Base-by-base conservation (phyloP, 2,797 vertebrate species). In the Phrynocephalus vlangalii region DNA sequence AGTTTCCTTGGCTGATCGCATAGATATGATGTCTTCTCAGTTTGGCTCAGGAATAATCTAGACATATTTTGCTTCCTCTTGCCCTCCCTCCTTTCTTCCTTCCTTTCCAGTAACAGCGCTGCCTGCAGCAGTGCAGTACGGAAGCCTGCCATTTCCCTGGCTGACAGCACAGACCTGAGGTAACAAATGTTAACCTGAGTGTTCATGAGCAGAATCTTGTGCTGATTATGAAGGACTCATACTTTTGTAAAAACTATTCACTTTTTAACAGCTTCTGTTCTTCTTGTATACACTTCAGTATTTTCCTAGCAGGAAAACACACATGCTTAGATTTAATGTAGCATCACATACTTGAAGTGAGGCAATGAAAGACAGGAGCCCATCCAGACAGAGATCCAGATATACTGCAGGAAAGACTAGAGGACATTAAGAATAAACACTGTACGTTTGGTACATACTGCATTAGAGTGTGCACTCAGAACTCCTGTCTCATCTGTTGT, bases 151-250 rank as follows among this genome's bases (percentile, higher is more conserved):
- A 99, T 99, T 95, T 99, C 99, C 84, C 96, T 99, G 79, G 98
- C 99, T 7, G 99, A 99, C 94, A 99, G 99, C 97, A 99, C 99
- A 0, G 99, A 99, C 91, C 96, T 99, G 86, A 97, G 98, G 98
- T 98, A 88, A 88, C 91, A 56, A 48, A 15, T 8, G 33, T 70
- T 83, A 30, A 79, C 50, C 44, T 22, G 22, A 22, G 7, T 63
- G 3, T 15, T 38, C 28, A 33, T 44, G 48, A 22, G 24, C 9
- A 26, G 10, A 85, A 60, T n/a, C n/a, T n/a, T 73, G 48, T 16
- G 10, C 63, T 30, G 24, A 44, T 44, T 71, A 6, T 66, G 4
- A 70, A 75, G 24, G 44, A 15, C 33, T 88, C 24, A 38, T 63
- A 16, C 71, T 38, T 84, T 84, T 33, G 24, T 26, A 81, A 76